Base-by-base conservation (phyloP, 2,797 vertebrate genomes). In the Chanos chanos region DNA sequence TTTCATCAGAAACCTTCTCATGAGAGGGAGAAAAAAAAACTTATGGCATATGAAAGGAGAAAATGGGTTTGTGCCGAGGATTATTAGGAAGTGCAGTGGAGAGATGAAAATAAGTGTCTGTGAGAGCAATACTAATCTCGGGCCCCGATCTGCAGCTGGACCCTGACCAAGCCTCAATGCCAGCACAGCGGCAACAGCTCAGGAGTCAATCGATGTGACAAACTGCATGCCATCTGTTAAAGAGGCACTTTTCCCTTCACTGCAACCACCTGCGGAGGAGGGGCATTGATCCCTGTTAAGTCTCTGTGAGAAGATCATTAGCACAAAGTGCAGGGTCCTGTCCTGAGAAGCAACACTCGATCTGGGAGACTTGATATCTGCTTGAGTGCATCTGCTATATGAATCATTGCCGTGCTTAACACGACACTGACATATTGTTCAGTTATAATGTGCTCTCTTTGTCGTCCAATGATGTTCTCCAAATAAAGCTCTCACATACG, bases 171-270 rank as follows among this genome's bases (percentile, higher is more conserved):
- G 61, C 52, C 59, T 67, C 50, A 59, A 31, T 60, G 49, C 45
- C 50, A 66, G 53, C 25, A n/a, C 54, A 56, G 59, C 34, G 51
- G 56, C 62, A 58, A 33, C 25, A 45, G 66, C 58, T 37, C 5
- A 19, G 30, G 54, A 76, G 55, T 73, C 66, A 73, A 73, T 76
- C 69, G 68, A 64, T 71, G 68, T 73, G 74, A 76, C 72, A 73
- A 71, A 73, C 74, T 71, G 74, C 68, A 41, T 48, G 50, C 65
- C 71, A 73, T 73, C 71, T 76, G 71, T 70, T 72, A 57, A 39
- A 61, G 62, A 66, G 45, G 36, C 24, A 55, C 65, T 62, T 66
- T 49, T n/a, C 51, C 41, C 39, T 22, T 43, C 61, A 59, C 51
- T 48, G 44, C 47, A 56, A 47, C 64, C 43, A 63, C 45, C 74